These are phyloP conservation scores for Acrossocheilus fasciatus DNA, from an alignment of 2,797 vertebrate genomes.

Conservation along the genomic window DNA sequence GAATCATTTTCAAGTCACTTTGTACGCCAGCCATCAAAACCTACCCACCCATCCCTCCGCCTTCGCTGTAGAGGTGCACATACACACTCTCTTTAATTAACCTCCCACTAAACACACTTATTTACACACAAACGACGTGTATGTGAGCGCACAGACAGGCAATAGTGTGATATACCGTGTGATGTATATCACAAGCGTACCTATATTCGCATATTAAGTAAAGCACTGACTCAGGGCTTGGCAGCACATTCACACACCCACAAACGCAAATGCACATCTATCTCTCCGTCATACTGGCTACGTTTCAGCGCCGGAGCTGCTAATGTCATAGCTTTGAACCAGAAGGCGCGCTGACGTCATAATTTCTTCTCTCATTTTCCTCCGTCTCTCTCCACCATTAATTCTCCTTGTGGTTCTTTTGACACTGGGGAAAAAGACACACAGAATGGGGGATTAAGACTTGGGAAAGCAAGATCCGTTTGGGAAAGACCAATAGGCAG, in stretches of 20 bases:
- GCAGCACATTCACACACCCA: constrained; percentile 20
- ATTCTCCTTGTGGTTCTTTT: constrained; percentile 46
- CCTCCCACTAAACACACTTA: constrained; percentile 45
- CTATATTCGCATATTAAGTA: constrained; percentile 1
- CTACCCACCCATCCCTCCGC: constrained; percentile 50
- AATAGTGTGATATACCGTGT: neutral
- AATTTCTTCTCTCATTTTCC: constrained; percentile 48
- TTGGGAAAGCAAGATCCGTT: constrained; percentile 25
- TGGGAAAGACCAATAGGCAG: constrained; percentile 41
- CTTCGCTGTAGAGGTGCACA: constrained; percentile 29
- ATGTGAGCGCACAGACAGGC: constrained; percentile 35
- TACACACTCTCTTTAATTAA: constrained; percentile 58
- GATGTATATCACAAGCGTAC: neutral
- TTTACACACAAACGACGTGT: constrained; percentile 16
- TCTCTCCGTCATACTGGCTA: constrained; percentile 59
- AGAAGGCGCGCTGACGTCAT: constrained; percentile 60
- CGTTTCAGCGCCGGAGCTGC: constrained; percentile 55
- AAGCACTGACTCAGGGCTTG: constrained; percentile 44
- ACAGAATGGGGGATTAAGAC: constrained; percentile 50
- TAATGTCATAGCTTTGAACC: constrained; percentile 62
- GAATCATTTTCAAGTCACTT: constrained; percentile 70
- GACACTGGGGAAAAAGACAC: constrained; percentile 60
- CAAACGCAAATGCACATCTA: constrained; percentile 55
- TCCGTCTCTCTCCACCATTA: constrained; percentile 27
- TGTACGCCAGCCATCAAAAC: constrained; percentile 51